Conservation (phyloP, 2,888 invertebrate species). For the Drosophila leonis region DNA sequence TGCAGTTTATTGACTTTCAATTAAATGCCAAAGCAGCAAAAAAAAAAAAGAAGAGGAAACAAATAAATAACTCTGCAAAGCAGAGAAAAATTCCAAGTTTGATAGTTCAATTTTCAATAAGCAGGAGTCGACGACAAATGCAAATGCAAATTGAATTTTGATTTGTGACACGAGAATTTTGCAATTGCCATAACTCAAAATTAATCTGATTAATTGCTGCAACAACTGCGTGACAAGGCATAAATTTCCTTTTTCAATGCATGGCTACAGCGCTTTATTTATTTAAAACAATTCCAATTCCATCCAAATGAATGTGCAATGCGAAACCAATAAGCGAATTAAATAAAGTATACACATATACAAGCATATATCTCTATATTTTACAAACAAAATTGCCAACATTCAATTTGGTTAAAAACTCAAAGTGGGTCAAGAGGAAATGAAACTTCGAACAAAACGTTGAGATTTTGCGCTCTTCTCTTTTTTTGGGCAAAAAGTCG, state of each 20-base stretch:
- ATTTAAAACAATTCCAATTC: conserved; percentile 23
- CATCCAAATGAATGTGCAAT: conserved; percentile 8
- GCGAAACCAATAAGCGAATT: conserved; percentile 16
- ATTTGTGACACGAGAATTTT: conserved; percentile 35
- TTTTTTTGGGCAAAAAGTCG: conserved; percentile 10
- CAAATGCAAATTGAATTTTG: conserved; percentile 52
- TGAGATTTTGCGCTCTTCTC: conserved; percentile 27
- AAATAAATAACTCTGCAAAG: background rate
- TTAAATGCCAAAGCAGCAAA: conserved; percentile 42
- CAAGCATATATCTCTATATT: background rate
- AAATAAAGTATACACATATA: conserved; percentile 7
- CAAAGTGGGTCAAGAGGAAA: conserved; percentile 72
- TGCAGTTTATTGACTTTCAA: conserved; percentile 58
- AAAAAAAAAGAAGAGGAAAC: conserved; percentile 1
- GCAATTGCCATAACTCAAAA: conserved; percentile 30
- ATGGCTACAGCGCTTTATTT: conserved; percentile 1
- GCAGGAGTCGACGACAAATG: conserved; percentile 48
- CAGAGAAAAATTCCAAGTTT: conserved; percentile 18
- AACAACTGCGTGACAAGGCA: conserved; percentile 11
- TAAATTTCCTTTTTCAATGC: conserved; percentile 6
- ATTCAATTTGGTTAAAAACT: conserved; percentile 18
- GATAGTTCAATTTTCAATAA: conserved; percentile 39
- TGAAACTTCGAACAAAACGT: conserved; percentile 53
- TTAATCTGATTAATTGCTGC: conserved; percentile 28
- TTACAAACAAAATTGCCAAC: conserved; percentile 23